phyloP scores from a whole-genome alignment of 2,113 vertebrate species.

The Caranx melampygus region DNA sequence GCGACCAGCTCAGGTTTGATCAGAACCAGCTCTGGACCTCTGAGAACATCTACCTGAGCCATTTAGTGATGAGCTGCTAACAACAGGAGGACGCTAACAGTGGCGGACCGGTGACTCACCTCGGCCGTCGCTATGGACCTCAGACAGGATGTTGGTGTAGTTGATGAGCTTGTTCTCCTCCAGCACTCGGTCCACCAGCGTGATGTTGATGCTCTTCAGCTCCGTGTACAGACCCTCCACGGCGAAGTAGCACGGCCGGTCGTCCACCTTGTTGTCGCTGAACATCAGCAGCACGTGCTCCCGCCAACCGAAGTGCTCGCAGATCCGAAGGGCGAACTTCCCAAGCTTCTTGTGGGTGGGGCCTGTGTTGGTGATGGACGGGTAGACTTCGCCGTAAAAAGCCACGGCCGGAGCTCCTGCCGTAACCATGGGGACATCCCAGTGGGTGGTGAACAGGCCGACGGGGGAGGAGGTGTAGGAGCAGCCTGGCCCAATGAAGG shows the following conservation, averaged over 20 bases:
- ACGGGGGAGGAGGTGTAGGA: conserved; percentile 90
- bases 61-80: no score
- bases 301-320: conserved; percentile 89
- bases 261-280: conserved; percentile 83
- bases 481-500: conserved; percentile 92
- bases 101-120: conserved; percentile 74
- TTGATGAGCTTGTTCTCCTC: conserved; percentile 77
- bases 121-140: conserved; percentile 83
- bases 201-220: conserved; percentile 84
- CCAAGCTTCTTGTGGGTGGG: conserved; percentile 93
- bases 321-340: conserved; percentile 86
- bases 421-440: conserved; percentile 91
- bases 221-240: conserved; percentile 89
- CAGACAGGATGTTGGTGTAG: conserved; percentile 84
- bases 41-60: no score
- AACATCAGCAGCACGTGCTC: conserved; percentile 88
- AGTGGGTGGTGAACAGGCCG: conserved; percentile 90
- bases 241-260: conserved; percentile 90
- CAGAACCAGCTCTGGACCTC: no score
- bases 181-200: conserved; percentile 82
- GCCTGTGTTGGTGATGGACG: conserved; percentile 89
- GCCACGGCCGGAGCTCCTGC: conserved; percentile 89
- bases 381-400: conserved; percentile 82
- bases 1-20: no score
- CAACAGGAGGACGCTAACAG: no score